phyloP scores from a whole-genome alignment of 2,113 vertebrate genomes.

The Hepsetus odoe region DNA sequence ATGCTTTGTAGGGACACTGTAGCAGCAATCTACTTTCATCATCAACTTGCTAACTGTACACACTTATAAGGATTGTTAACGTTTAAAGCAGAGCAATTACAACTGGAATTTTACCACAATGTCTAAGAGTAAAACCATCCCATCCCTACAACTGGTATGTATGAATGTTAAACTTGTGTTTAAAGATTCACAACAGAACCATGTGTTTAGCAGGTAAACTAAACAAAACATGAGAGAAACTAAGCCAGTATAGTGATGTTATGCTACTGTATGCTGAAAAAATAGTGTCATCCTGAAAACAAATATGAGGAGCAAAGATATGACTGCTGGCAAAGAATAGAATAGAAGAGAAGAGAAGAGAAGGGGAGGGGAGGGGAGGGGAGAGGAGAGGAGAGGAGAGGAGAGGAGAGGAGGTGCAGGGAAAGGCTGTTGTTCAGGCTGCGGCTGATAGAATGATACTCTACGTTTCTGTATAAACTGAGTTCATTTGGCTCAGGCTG shows the following conservation, averaged over 20 bases:
- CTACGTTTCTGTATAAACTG: conserved; percentile 93
- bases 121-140: background rate
- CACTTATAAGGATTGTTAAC: too few relatives aligned
- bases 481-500: conserved; percentile 91
- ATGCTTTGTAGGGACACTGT: background rate
- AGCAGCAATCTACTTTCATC: too few relatives aligned
- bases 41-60: too few relatives aligned
- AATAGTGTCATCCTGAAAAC: background rate
- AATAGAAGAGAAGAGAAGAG: background rate
- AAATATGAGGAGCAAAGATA: background rate
- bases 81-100: background rate
- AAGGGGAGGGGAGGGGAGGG: background rate
- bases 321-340: background rate
- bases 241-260: too few relatives aligned
- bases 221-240: background rate
- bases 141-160: background rate
- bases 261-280: background rate
- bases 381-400: background rate
- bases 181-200: background rate
- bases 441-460: background rate
- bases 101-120: background rate
- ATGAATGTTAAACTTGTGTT: background rate
- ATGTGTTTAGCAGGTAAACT: background rate
- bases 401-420: background rate
- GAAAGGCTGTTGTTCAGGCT: background rate